Evolutionary conservation across 1,140 invertebrate genomes (phyloP).

Genomic region (Euglossa dilemma): DNA sequence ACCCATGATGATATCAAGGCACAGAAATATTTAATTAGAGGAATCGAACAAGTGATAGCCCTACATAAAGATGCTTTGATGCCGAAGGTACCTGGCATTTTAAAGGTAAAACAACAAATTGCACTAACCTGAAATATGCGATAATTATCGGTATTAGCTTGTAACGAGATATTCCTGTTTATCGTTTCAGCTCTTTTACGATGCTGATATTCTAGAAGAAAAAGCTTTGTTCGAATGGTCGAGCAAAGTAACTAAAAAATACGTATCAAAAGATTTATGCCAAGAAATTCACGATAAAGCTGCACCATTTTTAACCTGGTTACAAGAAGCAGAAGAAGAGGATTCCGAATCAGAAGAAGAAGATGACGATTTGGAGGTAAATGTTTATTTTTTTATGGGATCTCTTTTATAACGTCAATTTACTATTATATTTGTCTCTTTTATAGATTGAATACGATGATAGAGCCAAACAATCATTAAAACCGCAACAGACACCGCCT

Average conservation of each 20-base stretch:
- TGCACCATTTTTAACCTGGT: constrained; percentile 97
- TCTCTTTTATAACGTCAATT: neutral
- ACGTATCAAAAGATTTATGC: constrained; percentile 94
- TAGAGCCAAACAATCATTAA: constrained; percentile 89
- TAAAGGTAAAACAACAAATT: constrained; percentile 86
- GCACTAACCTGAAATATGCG: neutral
- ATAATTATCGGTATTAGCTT: neutral
- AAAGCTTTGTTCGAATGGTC: constrained; percentile 97
- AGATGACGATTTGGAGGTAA: constrained; percentile 86
- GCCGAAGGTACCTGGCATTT: constrained; percentile 93
- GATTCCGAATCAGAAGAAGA: constrained; percentile 88
- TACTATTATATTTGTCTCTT: constrained; percentile 26
- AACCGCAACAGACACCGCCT: constrained; percentile 83
- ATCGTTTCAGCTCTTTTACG: constrained; percentile 91
- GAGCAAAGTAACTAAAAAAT: constrained; percentile 96
- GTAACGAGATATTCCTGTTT: neutral
- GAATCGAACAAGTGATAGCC: constrained; percentile 96
- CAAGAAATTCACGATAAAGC: constrained; percentile 96
- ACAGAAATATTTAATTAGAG: constrained; percentile 97
- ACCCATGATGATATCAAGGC: constrained; percentile 94
- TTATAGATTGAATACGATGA: constrained; percentile 93
- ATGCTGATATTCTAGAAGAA: constrained; percentile 97
- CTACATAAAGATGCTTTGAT: constrained; percentile 91
- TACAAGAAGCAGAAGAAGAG: constrained; percentile 98
- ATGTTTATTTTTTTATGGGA: neutral